Evolutionary conservation across 2,888 invertebrate genomes (phyloP).

Genomic region (Athalia circularis): DNA sequence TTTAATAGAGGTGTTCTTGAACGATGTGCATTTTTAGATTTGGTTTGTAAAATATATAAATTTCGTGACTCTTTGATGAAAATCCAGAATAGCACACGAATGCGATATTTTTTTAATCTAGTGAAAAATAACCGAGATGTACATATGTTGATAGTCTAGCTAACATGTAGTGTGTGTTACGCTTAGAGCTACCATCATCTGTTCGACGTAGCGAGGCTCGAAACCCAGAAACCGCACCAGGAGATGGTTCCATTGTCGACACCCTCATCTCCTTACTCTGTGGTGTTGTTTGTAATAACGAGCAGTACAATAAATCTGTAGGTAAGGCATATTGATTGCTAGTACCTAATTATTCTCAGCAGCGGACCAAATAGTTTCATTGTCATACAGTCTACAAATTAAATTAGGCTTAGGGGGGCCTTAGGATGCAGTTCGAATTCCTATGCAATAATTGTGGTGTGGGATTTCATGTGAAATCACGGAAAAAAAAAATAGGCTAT

Average conservation of each 20-base stretch:
- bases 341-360: constrained; percentile 4
- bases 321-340: constrained; percentile 64
- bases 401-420: no score
- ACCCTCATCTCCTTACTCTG: constrained; percentile 73
- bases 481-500: no score
- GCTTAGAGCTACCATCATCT: constrained; percentile 68
- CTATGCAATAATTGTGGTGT: no score
- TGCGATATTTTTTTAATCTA: not conserved
- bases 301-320: constrained; percentile 69
- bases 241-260: constrained; percentile 70
- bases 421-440: no score
- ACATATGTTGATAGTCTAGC: constrained; percentile 49
- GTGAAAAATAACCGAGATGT: constrained; percentile 34
- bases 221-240: constrained; percentile 65
- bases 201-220: constrained; percentile 68
- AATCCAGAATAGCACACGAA: no score
- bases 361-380: no score
- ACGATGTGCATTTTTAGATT: no score
- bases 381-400: no score
- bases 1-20: no score
- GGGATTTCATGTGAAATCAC: no score
- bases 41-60: no score
- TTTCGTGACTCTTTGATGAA: no score
- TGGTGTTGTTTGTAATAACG: constrained; percentile 71
- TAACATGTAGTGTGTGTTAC: constrained; percentile 67